A percentile compares a stretch with the other conserved stretches of the same genome.
These are phyloP conservation scores for Cephus rjabovi DNA, from an alignment of 2,888 invertebrate genomes.

Conservation along the genomic window DNA sequence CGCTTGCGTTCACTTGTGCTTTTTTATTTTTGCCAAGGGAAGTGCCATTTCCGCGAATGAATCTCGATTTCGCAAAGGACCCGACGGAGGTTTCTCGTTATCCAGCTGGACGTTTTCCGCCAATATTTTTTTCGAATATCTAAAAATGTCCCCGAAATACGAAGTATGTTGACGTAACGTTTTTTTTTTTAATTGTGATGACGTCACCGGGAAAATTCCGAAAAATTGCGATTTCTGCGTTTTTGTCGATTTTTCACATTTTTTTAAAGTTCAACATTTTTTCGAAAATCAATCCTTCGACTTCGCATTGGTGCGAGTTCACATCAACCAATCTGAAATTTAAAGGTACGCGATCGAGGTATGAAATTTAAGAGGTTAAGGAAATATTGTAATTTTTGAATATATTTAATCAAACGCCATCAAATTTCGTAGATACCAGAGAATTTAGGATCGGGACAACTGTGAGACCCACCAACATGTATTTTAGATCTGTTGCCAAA, in stretches of 20 bases:
- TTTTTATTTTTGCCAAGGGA: conserved; percentile 41
- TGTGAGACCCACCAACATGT: background rate
- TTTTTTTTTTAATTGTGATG: background rate
- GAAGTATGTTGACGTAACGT: background rate
- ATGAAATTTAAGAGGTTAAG: too few species aligned
- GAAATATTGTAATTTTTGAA: too few species aligned
- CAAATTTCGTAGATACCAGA: background rate
- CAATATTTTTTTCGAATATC: background rate
- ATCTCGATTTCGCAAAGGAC: background rate
- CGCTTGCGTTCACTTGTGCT: background rate
- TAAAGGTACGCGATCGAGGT: too few species aligned
- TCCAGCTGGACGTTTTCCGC: background rate
- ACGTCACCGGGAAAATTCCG: background rate
- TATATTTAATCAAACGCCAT: background rate
- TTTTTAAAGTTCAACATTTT: too few species aligned
- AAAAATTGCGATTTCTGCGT: background rate
- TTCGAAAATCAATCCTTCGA: too few species aligned
- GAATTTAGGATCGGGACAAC: background rate
- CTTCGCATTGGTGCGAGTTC: too few species aligned
- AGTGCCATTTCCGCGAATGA: conserved; percentile 20
- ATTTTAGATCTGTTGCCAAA: conserved; percentile 30
- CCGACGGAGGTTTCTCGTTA: background rate
- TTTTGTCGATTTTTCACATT: too few species aligned
- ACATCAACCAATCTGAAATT: too few species aligned
- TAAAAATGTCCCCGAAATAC: background rate